Percentiles rank a stretch among this genome's conserved stretches.
Conservation (phyloP, 1,140 invertebrate species). For the Sinonovacula constricta region DNA sequence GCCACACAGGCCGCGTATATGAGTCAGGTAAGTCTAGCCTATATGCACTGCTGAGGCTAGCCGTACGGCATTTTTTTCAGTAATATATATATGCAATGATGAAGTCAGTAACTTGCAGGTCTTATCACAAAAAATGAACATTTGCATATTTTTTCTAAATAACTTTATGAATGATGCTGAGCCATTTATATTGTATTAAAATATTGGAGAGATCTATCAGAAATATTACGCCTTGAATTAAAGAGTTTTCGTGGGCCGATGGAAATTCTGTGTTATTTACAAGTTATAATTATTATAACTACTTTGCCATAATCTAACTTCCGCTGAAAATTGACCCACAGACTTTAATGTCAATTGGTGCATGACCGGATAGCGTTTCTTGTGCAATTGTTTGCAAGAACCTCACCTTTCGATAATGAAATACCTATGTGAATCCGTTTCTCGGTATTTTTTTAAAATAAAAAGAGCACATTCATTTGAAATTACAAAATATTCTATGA, state of each 20-base stretch:
- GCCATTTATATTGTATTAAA: conserved; percentile 27
- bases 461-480: conserved; percentile 3
- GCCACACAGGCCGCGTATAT: conserved; percentile 21
- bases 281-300: conserved; percentile 22
- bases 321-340: conserved; percentile 22
- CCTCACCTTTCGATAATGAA: conserved; percentile 19
- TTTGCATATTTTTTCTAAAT: not conserved
- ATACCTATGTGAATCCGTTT: conserved; percentile 30
- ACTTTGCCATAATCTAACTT: conserved; percentile 27
- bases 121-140: conserved; percentile 1
- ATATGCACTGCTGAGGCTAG: conserved; percentile 20
- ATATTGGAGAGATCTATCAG: conserved; percentile 22
- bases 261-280: conserved; percentile 24
- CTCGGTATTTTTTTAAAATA: not conserved
- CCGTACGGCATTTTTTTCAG: conserved; percentile 19
- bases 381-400: conserved; percentile 22
- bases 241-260: conserved; percentile 25
- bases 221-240: conserved; percentile 12
- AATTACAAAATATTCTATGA: conserved; percentile 19
- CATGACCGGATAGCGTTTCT: conserved; percentile 21
- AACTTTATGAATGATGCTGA: conserved; percentile 7
- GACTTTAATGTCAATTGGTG: conserved; percentile 28
- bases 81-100: conserved; percentile 9
- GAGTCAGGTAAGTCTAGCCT: conserved; percentile 27
- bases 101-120: conserved; percentile 24